These are phyloP conservation scores for Tiliacea citrago DNA, from an alignment of 2,888 invertebrate genomes.

Conservation along the genomic window DNA sequence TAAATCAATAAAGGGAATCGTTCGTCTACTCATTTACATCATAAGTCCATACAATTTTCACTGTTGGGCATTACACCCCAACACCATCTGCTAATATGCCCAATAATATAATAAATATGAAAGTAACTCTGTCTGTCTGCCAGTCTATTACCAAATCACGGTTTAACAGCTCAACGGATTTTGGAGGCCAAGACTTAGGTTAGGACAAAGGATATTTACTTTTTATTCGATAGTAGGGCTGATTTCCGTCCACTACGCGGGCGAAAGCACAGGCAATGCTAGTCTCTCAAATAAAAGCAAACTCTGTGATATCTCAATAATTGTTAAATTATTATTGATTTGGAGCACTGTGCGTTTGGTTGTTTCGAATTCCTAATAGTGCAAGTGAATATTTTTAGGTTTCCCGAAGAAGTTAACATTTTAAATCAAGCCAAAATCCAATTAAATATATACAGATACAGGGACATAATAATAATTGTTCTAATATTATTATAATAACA, in stretches of 20 bases:
- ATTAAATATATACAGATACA: conserved; percentile 28
- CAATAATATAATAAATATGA: neutral
- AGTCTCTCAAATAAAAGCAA: neutral
- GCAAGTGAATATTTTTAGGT: neutral
- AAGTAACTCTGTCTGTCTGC: neutral
- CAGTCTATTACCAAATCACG: neutral
- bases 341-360: neutral
- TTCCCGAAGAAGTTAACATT: neutral
- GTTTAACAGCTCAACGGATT: neutral
- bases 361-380: neutral
- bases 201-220: neutral
- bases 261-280: neutral
- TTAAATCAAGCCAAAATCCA: neutral
- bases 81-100: too few species aligned
- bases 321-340: neutral
- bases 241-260: neutral
- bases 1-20: too few species aligned
- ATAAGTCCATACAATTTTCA: too few species aligned
- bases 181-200: neutral
- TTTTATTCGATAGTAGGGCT: neutral
- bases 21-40: too few species aligned
- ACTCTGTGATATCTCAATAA: neutral
- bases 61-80: too few species aligned
- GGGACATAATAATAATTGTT: conserved; percentile 24
- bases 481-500: conserved; percentile 43